Conservation (phyloP, 2,113 vertebrate species). For the Pachypanchax playfairii region DNA sequence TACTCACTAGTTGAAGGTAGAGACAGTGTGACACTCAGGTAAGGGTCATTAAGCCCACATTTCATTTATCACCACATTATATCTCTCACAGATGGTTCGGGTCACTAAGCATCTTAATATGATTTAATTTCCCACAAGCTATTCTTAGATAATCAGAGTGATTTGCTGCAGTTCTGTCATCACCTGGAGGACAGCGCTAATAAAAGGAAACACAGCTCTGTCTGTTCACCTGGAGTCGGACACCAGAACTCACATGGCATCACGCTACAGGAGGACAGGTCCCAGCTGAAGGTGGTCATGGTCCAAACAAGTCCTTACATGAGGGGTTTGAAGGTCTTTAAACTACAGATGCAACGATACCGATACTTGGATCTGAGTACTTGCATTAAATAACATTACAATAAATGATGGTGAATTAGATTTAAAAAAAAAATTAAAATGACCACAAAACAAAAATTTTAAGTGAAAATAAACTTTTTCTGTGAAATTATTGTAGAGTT, state of each 20-base stretch:
- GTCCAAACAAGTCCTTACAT: neutral
- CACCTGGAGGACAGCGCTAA: conserved; percentile 11
- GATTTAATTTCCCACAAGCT: conserved; percentile 20
- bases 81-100: conserved; percentile 19
- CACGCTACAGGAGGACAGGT: neutral
- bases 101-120: conserved; percentile 20
- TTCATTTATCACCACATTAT: conserved; percentile 33
- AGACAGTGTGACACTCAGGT: neutral
- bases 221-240: conserved; percentile 28
- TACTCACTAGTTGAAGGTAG: neutral
- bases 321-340: no score
- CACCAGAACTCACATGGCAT: conserved; percentile 23
- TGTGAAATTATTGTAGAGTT: no score
- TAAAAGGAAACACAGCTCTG: conserved; percentile 15
- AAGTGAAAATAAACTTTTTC: no score
- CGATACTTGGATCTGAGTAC: no score
- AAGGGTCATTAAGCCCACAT: conserved; percentile 12
- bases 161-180: conserved; percentile 26
- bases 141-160: conserved; percentile 25
- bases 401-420: no score
- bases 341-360: no score
- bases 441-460: no score
- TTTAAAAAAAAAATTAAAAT: no score
- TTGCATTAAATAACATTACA: no score
- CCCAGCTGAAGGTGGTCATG: neutral